Conservation (phyloP, 2,888 invertebrate species). For the Halocaridina rubra region DNA sequence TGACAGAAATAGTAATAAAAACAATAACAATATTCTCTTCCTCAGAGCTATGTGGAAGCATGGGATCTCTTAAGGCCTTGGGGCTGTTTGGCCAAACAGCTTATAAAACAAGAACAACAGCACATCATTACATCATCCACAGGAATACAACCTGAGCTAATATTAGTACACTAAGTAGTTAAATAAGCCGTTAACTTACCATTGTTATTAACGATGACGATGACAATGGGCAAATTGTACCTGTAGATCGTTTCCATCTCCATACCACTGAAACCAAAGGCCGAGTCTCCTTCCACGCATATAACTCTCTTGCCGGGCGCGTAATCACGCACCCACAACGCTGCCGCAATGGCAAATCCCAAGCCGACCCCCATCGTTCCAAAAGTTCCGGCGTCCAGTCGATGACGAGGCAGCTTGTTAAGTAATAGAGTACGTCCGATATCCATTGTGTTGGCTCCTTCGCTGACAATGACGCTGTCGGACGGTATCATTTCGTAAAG, state of each 20-base stretch:
- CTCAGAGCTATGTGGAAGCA: too few species aligned
- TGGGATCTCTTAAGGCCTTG: too few species aligned
- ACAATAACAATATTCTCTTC: too few species aligned
- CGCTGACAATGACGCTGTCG: constrained; percentile 92
- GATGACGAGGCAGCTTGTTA: constrained; percentile 82
- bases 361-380: constrained; percentile 97
- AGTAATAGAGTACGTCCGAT: constrained; percentile 90
- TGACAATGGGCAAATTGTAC: constrained; percentile 89
- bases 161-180: too few species aligned
- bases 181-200: constrained; percentile 71
- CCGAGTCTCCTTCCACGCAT: constrained; percentile 96
- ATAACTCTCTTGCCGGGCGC: constrained; percentile 85
- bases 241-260: constrained; percentile 96
- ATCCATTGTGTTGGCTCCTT: constrained; percentile 99
- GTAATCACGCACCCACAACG: constrained; percentile 86
- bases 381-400: constrained; percentile 95
- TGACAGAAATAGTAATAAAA: too few species aligned
- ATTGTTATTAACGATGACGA: constrained; percentile 94
- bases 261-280: constrained; percentile 98
- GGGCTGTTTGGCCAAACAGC: too few species aligned
- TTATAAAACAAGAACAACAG: too few species aligned
- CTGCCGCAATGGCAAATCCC: constrained; percentile 92
- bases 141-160: too few species aligned
- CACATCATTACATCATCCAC: too few species aligned
- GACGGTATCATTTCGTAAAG: constrained; percentile 80